Conservation (phyloP, 2,797 vertebrate genomes). For the Microctenopoma stevenorrisi region DNA sequence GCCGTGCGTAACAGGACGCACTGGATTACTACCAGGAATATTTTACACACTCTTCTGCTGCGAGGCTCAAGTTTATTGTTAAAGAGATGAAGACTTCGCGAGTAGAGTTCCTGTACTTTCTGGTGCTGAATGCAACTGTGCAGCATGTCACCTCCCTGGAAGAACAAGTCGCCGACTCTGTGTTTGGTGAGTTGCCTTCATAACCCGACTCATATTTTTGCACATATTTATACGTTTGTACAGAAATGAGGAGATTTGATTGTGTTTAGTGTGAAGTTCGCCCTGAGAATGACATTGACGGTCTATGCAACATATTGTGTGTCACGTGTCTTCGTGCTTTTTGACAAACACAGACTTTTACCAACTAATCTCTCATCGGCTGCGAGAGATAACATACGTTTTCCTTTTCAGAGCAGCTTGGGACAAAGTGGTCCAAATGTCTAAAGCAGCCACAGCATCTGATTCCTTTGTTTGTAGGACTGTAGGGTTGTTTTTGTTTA, state of each 20-base stretch:
- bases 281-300: not conserved
- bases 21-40: slow-evolving; percentile 17
- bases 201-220: not conserved
- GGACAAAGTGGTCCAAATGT: not conserved
- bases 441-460: not conserved
- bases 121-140: slow-evolving; percentile 73
- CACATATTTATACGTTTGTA: not conserved
- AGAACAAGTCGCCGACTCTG: slow-evolving; percentile 70
- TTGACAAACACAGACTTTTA: slow-evolving; percentile 4
- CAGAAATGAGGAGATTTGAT: no score
- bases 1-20: slow-evolving; percentile 53
- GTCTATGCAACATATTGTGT: not conserved
- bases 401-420: not conserved
- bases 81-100: slow-evolving; percentile 79
- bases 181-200: slow-evolving; percentile 78
- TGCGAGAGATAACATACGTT: not conserved
- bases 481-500: slow-evolving; percentile 10
- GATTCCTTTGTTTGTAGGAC: not conserved
- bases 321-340: slow-evolving; percentile 37
- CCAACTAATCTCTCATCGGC: not conserved
- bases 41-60: not conserved
- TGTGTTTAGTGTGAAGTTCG: slow-evolving; percentile 5
- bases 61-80: not conserved
- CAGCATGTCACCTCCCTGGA: slow-evolving; percentile 72
- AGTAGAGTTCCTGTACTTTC: slow-evolving; percentile 62